phyloP scores from a whole-genome alignment of 2,113 vertebrate genomes.

The Eulemur rufifrons region DNA sequence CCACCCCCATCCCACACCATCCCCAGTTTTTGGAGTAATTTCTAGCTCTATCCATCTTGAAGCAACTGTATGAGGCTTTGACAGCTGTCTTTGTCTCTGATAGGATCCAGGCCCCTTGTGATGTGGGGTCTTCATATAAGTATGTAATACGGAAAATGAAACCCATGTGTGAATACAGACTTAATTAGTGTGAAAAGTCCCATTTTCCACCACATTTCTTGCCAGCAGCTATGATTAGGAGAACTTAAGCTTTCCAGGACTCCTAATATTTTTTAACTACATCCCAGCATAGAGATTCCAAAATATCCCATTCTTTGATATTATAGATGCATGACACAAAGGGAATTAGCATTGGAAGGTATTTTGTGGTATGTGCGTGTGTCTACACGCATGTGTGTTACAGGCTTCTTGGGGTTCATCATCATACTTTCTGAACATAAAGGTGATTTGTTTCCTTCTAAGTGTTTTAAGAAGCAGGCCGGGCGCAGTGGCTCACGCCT shows the following conservation, averaged over 20 bases:
- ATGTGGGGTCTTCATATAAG: slow-evolving; percentile 19
- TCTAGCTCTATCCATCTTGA: background rate
- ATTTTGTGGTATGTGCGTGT: background rate
- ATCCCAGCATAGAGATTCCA: slow-evolving; percentile 50
- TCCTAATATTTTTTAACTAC: slow-evolving; percentile 66
- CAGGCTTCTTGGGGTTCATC: background rate
- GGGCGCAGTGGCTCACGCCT: too few relatives aligned
- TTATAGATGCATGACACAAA: slow-evolving; percentile 60
- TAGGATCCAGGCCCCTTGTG: slow-evolving; percentile 37
- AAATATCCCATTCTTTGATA: slow-evolving; percentile 50
- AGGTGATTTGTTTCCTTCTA: slow-evolving; percentile 43
- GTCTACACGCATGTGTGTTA: background rate
- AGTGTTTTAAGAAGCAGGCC: slow-evolving; percentile 18
- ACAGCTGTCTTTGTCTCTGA: slow-evolving; percentile 60
- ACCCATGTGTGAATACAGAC: slow-evolving; percentile 73
- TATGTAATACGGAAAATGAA: slow-evolving; percentile 72
- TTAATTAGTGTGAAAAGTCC: slow-evolving; percentile 75
- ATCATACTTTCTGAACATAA: background rate
- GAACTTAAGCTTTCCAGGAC: slow-evolving; percentile 55
- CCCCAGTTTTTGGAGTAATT: background rate
- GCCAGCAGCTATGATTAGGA: slow-evolving; percentile 76
- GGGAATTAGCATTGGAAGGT: slow-evolving; percentile 12
- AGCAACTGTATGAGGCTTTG: background rate
- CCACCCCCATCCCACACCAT: rapidly evolving
- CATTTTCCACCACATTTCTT: slow-evolving; percentile 73